A percentile compares a stretch with the other conserved stretches of the same genome.
These are phyloP conservation scores for Rhea pennata DNA, from an alignment of 2,113 vertebrate species.

Conservation along the genomic window DNA sequence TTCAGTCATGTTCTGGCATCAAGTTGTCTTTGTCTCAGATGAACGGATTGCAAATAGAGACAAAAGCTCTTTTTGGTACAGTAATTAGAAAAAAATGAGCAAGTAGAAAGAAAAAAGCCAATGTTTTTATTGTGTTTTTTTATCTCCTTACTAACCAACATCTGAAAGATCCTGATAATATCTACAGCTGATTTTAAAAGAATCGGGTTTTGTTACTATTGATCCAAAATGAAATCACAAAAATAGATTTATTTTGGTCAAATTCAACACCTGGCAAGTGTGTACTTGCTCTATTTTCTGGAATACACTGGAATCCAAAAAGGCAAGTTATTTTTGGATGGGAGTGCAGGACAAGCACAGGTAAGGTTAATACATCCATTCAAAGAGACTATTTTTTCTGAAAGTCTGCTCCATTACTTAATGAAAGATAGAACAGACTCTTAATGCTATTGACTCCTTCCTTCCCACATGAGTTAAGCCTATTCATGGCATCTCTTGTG, in stretches of 20 bases:
- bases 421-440: not conserved
- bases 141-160: not conserved
- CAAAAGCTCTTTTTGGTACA: not conserved
- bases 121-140: not conserved
- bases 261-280: not conserved
- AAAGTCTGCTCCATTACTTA: not conserved
- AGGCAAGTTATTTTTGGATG: not conserved
- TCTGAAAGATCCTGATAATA: not conserved
- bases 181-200: not conserved
- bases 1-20: not conserved
- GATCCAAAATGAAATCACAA: not conserved
- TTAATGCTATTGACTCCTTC: not conserved
- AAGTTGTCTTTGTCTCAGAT: not conserved
- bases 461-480: not conserved
- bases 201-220: not conserved
- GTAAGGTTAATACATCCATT: not conserved
- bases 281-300: not conserved
- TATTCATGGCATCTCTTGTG: not conserved
- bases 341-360: not conserved
- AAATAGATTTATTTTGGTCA: not conserved
- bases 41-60: not conserved
- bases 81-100: not conserved
- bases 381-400: not conserved
- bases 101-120: not conserved
- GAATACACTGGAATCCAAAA: not conserved